Evolutionary conservation across 2,797 vertebrate genomes (phyloP).

Genomic region (Prionace glauca): DNA sequence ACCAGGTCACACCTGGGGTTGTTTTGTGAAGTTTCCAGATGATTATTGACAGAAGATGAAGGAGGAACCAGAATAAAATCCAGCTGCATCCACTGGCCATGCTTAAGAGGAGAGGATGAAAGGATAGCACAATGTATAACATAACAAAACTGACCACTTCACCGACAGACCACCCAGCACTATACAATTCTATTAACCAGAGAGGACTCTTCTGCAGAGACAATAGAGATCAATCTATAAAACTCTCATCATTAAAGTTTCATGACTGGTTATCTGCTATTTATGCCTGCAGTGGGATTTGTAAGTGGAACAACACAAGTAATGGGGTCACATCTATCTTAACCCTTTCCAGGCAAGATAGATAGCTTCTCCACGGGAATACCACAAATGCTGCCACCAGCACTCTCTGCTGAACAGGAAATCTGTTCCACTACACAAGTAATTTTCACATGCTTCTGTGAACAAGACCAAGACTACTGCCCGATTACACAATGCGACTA

Average conservation of each 20-base stretch:
- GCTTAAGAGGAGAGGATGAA: background rate
- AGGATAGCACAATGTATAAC: background rate
- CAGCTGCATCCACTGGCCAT: background rate
- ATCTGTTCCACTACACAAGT: background rate
- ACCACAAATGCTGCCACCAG: background rate
- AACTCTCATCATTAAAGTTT: background rate
- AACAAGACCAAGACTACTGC: background rate
- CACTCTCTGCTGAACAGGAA: background rate
- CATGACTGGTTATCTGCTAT: conserved; percentile 7
- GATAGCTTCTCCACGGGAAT: background rate
- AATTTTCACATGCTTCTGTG: background rate
- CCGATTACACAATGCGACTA: background rate
- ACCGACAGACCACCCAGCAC: background rate
- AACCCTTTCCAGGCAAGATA: background rate
- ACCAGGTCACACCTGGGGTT: background rate
- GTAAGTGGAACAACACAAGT: background rate
- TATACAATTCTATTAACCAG: background rate
- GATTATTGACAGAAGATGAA: background rate
- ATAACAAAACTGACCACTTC: background rate
- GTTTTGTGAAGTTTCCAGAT: background rate
- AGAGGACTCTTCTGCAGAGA: background rate
- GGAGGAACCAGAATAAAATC: background rate
- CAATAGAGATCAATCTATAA: background rate
- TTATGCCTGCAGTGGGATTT: background rate
- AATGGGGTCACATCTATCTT: background rate